phyloP scores from a whole-genome alignment of 2,113 vertebrate genomes.

The Hemicordylus capensis region DNA sequence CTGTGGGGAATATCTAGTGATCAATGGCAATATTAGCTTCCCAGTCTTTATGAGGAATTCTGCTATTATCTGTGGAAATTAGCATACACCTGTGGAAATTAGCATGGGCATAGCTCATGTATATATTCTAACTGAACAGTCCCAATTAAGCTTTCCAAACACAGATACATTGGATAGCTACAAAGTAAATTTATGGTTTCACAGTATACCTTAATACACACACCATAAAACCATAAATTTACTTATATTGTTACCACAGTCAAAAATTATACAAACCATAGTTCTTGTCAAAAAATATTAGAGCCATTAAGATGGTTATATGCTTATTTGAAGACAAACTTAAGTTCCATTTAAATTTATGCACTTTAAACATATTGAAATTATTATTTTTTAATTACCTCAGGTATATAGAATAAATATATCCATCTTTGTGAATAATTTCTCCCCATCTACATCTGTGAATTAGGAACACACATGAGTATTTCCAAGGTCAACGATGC shows the following conservation, averaged over 20 bases:
- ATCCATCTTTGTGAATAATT: background rate
- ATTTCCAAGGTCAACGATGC: background rate
- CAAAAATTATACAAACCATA: background rate
- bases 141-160: background rate
- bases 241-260: background rate
- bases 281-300: background rate
- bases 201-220: background rate
- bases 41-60: background rate
- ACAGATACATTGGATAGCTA: background rate
- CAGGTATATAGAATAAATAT: background rate
- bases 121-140: background rate
- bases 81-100: background rate
- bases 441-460: background rate
- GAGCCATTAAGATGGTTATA: background rate
- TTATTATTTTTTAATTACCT: background rate
- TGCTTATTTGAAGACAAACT: background rate
- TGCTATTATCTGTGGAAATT: background rate
- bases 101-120: background rate
- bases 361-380: too few species aligned
- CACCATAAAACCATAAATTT: too few species aligned
- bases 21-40: background rate
- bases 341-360: background rate
- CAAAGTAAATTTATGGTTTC: background rate
- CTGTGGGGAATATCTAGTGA: background rate
- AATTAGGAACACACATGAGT: background rate